These are phyloP conservation scores for Rana temporaria DNA, from an alignment of 2,113 vertebrate species.

Conservation along the genomic window DNA sequence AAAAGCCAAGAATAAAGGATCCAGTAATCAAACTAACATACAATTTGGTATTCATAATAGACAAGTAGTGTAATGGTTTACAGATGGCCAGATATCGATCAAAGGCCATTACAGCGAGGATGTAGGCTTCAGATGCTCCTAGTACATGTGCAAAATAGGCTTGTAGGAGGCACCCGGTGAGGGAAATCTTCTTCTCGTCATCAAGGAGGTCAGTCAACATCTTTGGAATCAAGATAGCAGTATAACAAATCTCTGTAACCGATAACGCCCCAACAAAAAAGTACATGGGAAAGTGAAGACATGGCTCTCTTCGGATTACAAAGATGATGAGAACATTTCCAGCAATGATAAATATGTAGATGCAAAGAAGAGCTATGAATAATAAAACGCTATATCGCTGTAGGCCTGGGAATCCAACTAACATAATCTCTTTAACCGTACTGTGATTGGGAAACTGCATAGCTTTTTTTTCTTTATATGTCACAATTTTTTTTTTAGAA, in stretches of 20 bases:
- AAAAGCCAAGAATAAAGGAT: not conserved
- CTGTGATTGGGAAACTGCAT: no score
- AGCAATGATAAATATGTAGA: not conserved
- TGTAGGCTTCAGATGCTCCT: not conserved
- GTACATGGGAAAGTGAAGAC: conserved; percentile 8
- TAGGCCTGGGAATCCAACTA: conserved; percentile 61
- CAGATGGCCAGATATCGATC: no score
- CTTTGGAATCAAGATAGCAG: not conserved
- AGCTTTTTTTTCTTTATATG: no score
- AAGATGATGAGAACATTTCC: not conserved
- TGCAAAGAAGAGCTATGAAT: conserved; percentile 53
- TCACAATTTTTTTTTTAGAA: no score
- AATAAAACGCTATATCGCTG: conserved; percentile 42
- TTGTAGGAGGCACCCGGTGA: not conserved
- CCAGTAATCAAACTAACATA: not conserved
- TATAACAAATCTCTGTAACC: not conserved
- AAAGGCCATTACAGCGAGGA: not conserved
- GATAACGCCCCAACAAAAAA: not conserved
- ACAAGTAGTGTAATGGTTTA: not conserved
- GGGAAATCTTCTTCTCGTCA: not conserved
- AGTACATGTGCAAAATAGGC: not conserved
- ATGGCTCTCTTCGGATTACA: not conserved
- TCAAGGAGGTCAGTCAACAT: conserved; percentile 4
- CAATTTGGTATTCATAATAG: not conserved
- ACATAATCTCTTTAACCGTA: conserved; percentile 59